Percentiles rank a stretch among this genome's conserved stretches.
These are phyloP conservation scores for Anomalospiza imberbis DNA, from an alignment of 2,797 vertebrate species.

Conservation along the genomic window DNA sequence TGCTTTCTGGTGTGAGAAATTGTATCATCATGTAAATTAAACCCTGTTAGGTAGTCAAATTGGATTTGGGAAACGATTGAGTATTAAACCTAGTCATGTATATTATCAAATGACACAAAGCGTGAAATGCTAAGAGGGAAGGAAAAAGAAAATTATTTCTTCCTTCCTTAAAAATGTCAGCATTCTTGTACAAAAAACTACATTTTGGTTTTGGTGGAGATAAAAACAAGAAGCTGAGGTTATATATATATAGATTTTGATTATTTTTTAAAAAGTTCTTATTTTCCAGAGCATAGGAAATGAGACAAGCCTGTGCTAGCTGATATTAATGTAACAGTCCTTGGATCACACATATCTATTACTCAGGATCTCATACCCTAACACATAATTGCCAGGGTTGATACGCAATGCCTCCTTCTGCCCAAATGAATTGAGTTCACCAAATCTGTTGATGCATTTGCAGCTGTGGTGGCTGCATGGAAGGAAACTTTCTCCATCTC, in stretches of 20 bases:
- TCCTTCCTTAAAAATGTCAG: not conserved
- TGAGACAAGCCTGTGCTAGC: conserved; percentile 31
- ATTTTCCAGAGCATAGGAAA: conserved; percentile 33
- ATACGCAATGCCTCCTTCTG: not conserved
- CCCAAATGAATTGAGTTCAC: not conserved
- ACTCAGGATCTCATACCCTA: conserved; percentile 29
- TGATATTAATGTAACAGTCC: conserved; percentile 33
- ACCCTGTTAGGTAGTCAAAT: conserved; percentile 72
- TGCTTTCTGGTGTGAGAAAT: conserved; percentile 78
- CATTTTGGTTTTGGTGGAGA: too few relatives aligned
- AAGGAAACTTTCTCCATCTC: not conserved
- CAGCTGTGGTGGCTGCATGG: not conserved
- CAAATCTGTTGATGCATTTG: not conserved
- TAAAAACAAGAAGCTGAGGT: not conserved
- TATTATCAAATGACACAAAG: conserved; percentile 65
- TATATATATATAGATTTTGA: not conserved
- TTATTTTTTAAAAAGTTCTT: not conserved
- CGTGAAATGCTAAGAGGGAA: conserved; percentile 14
- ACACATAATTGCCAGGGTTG: conserved; percentile 37
- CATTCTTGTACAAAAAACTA: not conserved
- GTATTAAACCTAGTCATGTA: conserved; percentile 69
- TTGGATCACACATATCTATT: conserved; percentile 22
- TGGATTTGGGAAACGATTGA: conserved; percentile 72
- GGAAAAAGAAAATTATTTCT: not conserved
- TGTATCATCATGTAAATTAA: conserved; percentile 76